Conservation (phyloP, 2,888 invertebrate species). For the Encarsia formosa region DNA sequence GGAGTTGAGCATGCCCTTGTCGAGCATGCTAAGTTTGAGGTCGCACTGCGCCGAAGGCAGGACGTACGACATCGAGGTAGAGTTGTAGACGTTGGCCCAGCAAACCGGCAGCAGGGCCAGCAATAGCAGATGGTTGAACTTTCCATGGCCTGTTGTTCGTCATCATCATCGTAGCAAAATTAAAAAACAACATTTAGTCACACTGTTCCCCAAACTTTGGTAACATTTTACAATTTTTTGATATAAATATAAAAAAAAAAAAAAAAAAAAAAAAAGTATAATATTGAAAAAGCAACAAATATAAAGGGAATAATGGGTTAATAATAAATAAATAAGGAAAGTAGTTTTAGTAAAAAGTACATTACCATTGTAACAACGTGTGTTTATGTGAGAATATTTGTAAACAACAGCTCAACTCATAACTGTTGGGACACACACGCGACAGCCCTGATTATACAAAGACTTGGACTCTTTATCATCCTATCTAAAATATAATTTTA, state of each 20-base stretch:
- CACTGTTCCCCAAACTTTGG: too few relatives aligned
- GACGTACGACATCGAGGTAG: slow-evolving; percentile 57
- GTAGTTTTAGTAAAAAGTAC: slow-evolving; percentile 4
- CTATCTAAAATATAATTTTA: slow-evolving; percentile 24
- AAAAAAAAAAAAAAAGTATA: too few relatives aligned
- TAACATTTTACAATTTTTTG: too few relatives aligned
- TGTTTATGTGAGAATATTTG: too few relatives aligned
- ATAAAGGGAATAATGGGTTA: not conserved
- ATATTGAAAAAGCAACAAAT: too few relatives aligned
- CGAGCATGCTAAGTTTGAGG: slow-evolving; percentile 52
- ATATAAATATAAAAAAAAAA: too few relatives aligned
- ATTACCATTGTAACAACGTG: too few relatives aligned
- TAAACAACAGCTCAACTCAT: slow-evolving; percentile 21
- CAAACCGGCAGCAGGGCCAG: slow-evolving; percentile 55
- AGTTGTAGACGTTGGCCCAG: slow-evolving; percentile 56
- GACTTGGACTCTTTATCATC: slow-evolving; percentile 23
- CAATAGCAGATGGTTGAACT: slow-evolving; percentile 54
- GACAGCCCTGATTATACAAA: slow-evolving; percentile 22
- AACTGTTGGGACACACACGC: slow-evolving; percentile 20
- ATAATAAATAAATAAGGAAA: not conserved
- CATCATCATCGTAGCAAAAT: too few relatives aligned
- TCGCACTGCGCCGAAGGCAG: slow-evolving; percentile 58
- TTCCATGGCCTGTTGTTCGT: slow-evolving; percentile 54
- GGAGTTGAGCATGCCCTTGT: slow-evolving; percentile 58
- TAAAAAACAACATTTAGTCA: too few relatives aligned